phyloP scores from a whole-genome alignment of 2,113 vertebrate species.

The Callopanchax toddi region DNA sequence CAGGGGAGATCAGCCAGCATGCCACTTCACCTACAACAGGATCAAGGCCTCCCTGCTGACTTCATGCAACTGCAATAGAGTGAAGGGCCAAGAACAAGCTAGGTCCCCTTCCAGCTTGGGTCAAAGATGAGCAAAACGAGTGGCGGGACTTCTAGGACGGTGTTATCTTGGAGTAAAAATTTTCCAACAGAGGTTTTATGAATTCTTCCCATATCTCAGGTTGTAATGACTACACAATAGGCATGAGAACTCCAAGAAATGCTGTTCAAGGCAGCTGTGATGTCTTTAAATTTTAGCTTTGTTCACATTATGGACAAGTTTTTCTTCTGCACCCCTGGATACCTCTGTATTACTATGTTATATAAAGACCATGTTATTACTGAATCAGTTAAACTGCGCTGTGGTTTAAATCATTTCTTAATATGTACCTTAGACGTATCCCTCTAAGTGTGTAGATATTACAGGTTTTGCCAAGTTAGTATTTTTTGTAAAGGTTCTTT shows the following conservation, averaged over 20 bases:
- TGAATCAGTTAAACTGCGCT: no score
- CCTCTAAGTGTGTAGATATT: no score
- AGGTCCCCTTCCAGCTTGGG: conserved; percentile 28
- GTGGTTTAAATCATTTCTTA: no score
- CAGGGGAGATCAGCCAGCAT: conserved; percentile 11
- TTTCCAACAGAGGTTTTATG: conserved; percentile 10
- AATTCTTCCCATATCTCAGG: neutral
- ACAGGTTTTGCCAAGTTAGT: conserved; percentile 36
- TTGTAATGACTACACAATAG: no score
- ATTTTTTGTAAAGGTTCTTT: conserved; percentile 57
- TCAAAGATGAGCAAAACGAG: conserved; percentile 11
- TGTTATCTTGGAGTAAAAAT: conserved; percentile 28
- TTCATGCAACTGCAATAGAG: conserved; percentile 23
- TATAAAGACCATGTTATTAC: neutral
- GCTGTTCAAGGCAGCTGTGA: neutral
- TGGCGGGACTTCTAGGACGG: conserved; percentile 17
- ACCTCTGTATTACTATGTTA: neutral
- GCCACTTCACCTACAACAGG: conserved; percentile 35
- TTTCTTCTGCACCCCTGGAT: neutral
- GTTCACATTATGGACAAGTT: neutral
- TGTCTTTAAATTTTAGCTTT: neutral
- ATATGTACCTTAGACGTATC: no score
- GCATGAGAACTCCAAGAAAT: no score
- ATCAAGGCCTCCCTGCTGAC: conserved; percentile 25
- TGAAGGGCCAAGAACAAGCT: conserved; percentile 20